phyloP scores from a whole-genome alignment of 2,888 invertebrate species.

The Metopia argyrocephala region DNA sequence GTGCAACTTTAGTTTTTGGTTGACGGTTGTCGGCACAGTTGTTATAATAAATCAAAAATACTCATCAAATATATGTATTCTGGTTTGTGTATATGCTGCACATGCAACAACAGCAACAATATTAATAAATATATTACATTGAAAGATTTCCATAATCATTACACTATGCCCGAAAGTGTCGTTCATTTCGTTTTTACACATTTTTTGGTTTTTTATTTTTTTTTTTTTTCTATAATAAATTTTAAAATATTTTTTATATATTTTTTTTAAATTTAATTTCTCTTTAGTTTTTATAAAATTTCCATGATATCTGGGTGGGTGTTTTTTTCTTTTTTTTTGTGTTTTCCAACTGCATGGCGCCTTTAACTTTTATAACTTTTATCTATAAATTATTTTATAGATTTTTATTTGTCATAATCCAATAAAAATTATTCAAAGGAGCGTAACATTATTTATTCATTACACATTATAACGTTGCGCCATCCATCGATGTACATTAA shows the following conservation, averaged over 20 bases:
- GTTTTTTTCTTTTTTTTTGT: constrained; percentile 23
- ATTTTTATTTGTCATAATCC: constrained; percentile 54
- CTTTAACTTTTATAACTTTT: constrained; percentile 58
- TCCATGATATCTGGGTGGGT: constrained; percentile 55
- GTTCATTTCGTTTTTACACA: constrained; percentile 4
- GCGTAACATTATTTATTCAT: constrained; percentile 58
- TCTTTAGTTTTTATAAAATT: constrained; percentile 46
- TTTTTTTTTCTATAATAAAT: constrained; percentile 11
- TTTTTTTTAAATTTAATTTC: neutral
- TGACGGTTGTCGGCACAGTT: constrained; percentile 62
- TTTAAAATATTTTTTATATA: neutral
- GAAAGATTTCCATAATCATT: too few species aligned
- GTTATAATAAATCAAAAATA: constrained; percentile 65
- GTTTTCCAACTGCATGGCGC: constrained; percentile 44
- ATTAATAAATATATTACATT: neutral
- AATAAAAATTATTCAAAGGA: constrained; percentile 31
- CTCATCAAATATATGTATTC: constrained; percentile 59
- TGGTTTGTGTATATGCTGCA: constrained; percentile 18
- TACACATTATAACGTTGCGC: constrained; percentile 34
- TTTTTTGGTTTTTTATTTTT: constrained; percentile 1
- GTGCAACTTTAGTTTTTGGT: constrained; percentile 44
- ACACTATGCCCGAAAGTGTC: too few species aligned
- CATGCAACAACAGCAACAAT: constrained; percentile 16
- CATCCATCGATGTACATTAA: constrained; percentile 17
- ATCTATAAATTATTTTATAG: constrained; percentile 48